Evolutionary conservation across 2,797 vertebrate species (phyloP).

Genomic region (Simalia tracyae): DNA sequence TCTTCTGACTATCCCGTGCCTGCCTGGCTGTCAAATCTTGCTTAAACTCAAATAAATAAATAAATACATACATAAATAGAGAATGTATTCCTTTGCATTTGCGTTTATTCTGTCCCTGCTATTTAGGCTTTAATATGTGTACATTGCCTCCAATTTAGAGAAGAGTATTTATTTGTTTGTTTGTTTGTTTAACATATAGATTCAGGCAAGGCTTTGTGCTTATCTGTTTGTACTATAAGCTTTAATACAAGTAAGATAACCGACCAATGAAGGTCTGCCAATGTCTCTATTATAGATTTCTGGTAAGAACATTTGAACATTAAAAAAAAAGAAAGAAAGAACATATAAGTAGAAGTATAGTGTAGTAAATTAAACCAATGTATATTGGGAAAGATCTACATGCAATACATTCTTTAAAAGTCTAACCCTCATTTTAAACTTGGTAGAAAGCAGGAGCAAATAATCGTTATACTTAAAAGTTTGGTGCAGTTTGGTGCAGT

Average conservation of each 20-base stretch:
- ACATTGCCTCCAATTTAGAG: slow-evolving; percentile 3
- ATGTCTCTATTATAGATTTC: neutral
- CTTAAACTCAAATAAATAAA: neutral
- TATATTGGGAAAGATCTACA: neutral
- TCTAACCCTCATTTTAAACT: neutral
- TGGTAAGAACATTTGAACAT: neutral
- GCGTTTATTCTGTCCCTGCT: slow-evolving; percentile 8
- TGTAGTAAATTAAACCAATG: neutral
- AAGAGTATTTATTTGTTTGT: slow-evolving; percentile 9
- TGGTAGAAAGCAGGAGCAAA: neutral
- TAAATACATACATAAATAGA: neutral
- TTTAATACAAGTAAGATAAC: slow-evolving; percentile 9
- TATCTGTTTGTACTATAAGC: neutral
- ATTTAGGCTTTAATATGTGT: slow-evolving; percentile 15
- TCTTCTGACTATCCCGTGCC: neutral
- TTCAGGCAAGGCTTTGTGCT: neutral
- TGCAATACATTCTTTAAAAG: neutral
- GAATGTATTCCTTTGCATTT: slow-evolving; percentile 7
- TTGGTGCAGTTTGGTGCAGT: neutral
- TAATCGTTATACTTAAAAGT: neutral
- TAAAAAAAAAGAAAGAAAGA: neutral
- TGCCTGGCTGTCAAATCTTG: neutral
- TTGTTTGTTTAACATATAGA: neutral
- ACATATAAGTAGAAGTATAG: neutral
- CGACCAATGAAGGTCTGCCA: neutral